Conservation (phyloP, 1,140 invertebrate genomes). For the Ips typographus region DNA sequence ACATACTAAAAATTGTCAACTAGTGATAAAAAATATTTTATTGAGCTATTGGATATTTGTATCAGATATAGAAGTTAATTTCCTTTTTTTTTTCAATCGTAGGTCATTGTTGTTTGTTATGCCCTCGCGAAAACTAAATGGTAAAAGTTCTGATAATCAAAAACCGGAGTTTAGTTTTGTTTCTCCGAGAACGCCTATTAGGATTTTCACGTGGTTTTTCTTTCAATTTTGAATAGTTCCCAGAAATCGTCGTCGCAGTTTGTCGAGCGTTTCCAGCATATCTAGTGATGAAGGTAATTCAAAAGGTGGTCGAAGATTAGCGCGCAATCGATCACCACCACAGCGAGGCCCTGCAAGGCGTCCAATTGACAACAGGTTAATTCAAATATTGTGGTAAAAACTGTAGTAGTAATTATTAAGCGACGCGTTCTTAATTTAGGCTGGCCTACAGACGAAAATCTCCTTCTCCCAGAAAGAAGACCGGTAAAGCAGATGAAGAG, state of each 20-base stretch:
- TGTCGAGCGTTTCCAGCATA: constrained; percentile 47
- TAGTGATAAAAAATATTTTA: too few species aligned
- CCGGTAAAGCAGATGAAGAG: constrained; percentile 17
- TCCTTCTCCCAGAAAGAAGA: constrained; percentile 1
- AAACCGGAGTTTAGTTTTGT: not conserved
- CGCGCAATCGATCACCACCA: constrained; percentile 18
- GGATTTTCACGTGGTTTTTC: not conserved
- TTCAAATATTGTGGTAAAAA: not conserved
- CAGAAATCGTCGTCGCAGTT: constrained; percentile 36
- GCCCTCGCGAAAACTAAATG: not conserved
- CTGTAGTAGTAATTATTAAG: not conserved
- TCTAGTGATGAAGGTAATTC: constrained; percentile 44
- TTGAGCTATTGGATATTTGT: too few species aligned
- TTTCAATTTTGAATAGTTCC: not conserved
- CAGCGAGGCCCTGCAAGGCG: not conserved
- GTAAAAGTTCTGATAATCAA: not conserved
- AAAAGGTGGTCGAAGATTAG: constrained; percentile 25
- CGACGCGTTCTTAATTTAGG: not conserved
- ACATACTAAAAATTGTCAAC: too few species aligned
- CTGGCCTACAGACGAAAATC: not conserved
- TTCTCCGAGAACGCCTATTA: not conserved
- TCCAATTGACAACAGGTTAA: constrained; percentile 4
- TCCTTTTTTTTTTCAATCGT: too few species aligned
- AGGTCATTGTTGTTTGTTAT: too few species aligned
- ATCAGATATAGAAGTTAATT: too few species aligned